Evolutionary conservation across 2,797 vertebrate species (phyloP).

Genomic region (Eulemur albifrons): DNA sequence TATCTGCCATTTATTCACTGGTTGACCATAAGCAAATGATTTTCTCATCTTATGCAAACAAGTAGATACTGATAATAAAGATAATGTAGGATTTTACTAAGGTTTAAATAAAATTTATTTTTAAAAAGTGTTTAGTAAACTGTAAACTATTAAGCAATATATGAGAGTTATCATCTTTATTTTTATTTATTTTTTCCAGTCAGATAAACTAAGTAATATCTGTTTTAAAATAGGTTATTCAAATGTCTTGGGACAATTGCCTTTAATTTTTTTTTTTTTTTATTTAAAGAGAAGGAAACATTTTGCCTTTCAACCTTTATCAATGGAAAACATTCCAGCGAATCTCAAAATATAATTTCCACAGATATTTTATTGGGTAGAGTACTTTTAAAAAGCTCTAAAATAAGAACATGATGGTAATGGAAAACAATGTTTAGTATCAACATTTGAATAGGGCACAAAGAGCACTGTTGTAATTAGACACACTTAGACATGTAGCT

Average conservation of each 20-base stretch:
- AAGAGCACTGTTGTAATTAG: conserved; percentile 55
- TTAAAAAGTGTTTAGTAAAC: not conserved
- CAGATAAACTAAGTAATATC: not conserved
- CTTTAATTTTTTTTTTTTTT: not conserved
- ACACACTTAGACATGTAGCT: conserved; percentile 52
- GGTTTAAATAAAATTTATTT: not conserved
- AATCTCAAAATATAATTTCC: conserved; percentile 42
- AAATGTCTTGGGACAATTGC: not conserved
- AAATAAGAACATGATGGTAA: conserved; percentile 51
- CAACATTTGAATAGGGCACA: not conserved
- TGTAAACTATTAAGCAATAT: not conserved
- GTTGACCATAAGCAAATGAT: not conserved
- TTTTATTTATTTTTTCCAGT: not conserved
- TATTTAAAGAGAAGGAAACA: not conserved
- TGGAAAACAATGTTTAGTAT: conserved; percentile 53
- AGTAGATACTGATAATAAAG: not conserved
- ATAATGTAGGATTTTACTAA: not conserved
- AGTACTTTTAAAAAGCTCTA: conserved; percentile 54
- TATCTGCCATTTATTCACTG: not conserved
- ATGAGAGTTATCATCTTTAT: not conserved
- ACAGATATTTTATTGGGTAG: conserved; percentile 23
- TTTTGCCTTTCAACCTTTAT: conserved; percentile 17
- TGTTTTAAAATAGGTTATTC: conserved; percentile 5
- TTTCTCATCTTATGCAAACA: not conserved
- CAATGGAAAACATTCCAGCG: conserved; percentile 26